Base-by-base conservation (phyloP, 1,140 invertebrate genomes). In the Nixonia krombeini region DNA sequence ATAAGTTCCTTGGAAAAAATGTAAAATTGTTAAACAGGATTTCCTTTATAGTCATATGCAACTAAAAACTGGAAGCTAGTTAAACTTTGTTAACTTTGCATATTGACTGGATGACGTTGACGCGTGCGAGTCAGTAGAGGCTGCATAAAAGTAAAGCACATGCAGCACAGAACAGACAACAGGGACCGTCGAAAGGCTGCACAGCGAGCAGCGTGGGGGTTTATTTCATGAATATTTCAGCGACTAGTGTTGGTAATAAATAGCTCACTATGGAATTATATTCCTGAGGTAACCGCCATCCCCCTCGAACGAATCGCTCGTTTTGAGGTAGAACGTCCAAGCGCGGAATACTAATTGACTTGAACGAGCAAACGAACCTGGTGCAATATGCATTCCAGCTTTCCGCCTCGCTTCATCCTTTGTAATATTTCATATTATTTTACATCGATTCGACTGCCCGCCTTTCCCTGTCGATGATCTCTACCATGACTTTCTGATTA, bases 201-300 rank as follows among this genome's bases (percentile, higher is more conserved):
- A 42, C 53, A 57, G 37, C 40, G 40, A 45, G 28, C 49, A 26
- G 59, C 47, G 38, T 51, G 37, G 56, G 46, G 59, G 40, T 64
- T 70, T 73, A 70, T 70, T 73, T 70, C 71, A 73, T 73, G 71
- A 73, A 73, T 70, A 73, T 73, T 73, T 73, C 72, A 74, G 53
- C 64, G 68, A 44, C 58, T 49, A 70, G 64, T 66, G 64, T 74
- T 74, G 61, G 68, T 66, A 71, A 74, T 74, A 74, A 74, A 74
- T 74, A 74, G 64, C 61, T 53, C 50, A 49, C 64, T 45, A 49
- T 64, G 50, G 63, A 71, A 74, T 74, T 74, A 74, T 74, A 74
- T 74, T 74, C 72, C 64, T 74, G 68, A 71, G 62, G 61, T 70
- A 59, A 69, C 18, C 29, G 29, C 45, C 37, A 6, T 26, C 12